A percentile compares a stretch with the other conserved stretches of the same genome.
Conservation (phyloP, 2,113 vertebrate genomes). For the Ploceus nigricollis region DNA sequence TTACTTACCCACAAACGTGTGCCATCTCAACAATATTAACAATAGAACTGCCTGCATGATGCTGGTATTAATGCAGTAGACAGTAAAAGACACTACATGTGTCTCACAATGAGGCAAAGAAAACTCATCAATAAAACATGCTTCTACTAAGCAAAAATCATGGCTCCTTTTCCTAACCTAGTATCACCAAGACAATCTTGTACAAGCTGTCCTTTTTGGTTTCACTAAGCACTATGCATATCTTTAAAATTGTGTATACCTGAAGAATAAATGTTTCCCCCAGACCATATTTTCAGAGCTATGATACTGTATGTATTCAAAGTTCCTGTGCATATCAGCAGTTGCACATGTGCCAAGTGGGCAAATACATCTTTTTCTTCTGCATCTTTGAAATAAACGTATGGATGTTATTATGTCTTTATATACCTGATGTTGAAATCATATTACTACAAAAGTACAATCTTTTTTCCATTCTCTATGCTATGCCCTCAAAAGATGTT, state of each 20-base stretch:
- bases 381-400: neutral
- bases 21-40: neutral
- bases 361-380: neutral
- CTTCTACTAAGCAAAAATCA: neutral
- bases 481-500: neutral
- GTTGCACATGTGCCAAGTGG: neutral
- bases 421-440: neutral
- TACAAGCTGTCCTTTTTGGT: neutral
- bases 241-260: neutral
- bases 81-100: neutral
- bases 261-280: neutral
- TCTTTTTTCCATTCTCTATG: neutral
- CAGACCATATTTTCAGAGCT: neutral
- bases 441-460: neutral
- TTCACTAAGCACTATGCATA: neutral
- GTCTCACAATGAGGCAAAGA: neutral
- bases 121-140: neutral
- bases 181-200: neutral
- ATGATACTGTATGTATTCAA: neutral
- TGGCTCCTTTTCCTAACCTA: neutral
- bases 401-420: neutral
- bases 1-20: neutral
- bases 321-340: neutral
- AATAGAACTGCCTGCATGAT: neutral
- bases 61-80: neutral